Evolutionary conservation across 2,797 vertebrate genomes (phyloP), one percentile per base, ranked within the genome.

Genomic region (Lepus oiostolus): DNA sequence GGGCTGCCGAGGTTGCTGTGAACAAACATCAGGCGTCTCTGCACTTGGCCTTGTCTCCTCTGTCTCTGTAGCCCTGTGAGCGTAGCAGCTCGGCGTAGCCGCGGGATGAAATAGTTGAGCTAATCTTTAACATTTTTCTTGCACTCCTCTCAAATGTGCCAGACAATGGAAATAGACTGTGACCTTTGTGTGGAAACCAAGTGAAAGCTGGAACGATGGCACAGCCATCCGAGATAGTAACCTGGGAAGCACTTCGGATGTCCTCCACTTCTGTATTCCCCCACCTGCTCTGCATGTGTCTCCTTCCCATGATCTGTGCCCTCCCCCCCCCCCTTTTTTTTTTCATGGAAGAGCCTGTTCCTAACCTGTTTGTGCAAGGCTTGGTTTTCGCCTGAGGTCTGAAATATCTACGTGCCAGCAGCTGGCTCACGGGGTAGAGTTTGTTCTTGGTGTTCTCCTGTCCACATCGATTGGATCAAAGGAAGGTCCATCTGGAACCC

Each of bases 81-180:
- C 47, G 52, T 58, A 89, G 84, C 68, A 93, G 63, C 88, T 94
- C 97, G 95, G 94, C 81, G 65, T 91, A 97, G 96, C 91, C 86
- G 72, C 22, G 12, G 96, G 88, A 90, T 94, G 92, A 95, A 97
- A 96, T 90, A 96, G 86, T 92, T 80, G 90, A 98, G 97, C 94
- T 98, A 98, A 98, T 97, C 96, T 97, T 98, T 98, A 97, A 97
- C 96, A 97, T 96, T 97, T 93, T 96, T 82, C 96, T 93, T 95
- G 85, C 84, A 84, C 94, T 97, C 93, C 87, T 95, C 79, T 96
- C 81, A 87, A 93, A 85, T 54, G 95, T 94, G 71, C 93, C 88
- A 98, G 97, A 97, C 90, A 85, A 96, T 82, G 97, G 97, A 95
- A 96, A 94, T 35, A 97, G 96, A 97, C 96, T 80, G 88, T 94